Base-by-base conservation (phyloP, 2,797 vertebrate species). In the Amniataba percoides region DNA sequence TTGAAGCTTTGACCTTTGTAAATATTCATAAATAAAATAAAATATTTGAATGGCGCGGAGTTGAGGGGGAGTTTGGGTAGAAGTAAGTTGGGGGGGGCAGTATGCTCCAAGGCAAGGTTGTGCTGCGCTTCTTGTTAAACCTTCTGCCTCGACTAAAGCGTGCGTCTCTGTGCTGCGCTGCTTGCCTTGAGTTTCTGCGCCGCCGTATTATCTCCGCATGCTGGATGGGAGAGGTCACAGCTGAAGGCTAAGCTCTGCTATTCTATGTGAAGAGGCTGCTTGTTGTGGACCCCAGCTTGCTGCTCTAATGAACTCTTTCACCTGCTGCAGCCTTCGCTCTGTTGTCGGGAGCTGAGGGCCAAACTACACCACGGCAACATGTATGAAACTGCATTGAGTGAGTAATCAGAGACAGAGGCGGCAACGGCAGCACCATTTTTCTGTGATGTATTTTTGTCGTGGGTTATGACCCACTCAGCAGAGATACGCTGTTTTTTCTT, bases 191-290 rank as follows among this genome's bases (percentile, higher is more conserved):
- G 71, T 83, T 84, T 81, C 66, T 71, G 59, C 34, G 83, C 75
- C 16, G 79, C 76, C 16, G 69, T 71, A 72, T 92, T 90, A 85
- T 92, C 84, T 88, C 86, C 81, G 83, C 82, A 74, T 90, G 88
- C 88, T 86, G 80, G 84, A 88, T 56, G 59, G 81, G 69, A 87
- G 90, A 92, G 89, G 92, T 93, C 90, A 87, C 87, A 87, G 91
- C 92, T 92, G 89, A 86, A 89, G 90, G 92, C 90, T 84, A 92
- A 90, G 82, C 84, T 89, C 84, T 74, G 80, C 71, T 85, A 67
- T 89, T 90, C 89, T 62, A 79, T 80, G 88, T 87, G 88, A 92
- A 90, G 90, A 91, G 87, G 89, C 82, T 76, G 77, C 86, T 90
- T 81, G 85, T 87, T 87, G 86, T 73, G 82, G 87, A 86, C 81